Evolutionary conservation across 2,888 invertebrate genomes (phyloP).

Genomic region (Mythimna lalbum): DNA sequence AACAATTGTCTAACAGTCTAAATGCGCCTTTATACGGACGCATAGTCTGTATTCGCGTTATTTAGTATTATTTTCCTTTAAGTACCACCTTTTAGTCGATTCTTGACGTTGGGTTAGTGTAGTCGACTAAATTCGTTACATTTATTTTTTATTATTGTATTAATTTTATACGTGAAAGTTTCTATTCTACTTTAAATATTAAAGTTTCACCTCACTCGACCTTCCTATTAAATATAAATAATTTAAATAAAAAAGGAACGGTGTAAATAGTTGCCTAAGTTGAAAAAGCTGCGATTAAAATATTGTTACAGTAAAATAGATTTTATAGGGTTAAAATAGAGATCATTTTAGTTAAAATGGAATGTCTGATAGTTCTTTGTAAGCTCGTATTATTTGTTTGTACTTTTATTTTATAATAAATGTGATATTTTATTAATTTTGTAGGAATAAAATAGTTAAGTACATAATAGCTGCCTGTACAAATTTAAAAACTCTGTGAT

Average conservation of each 20-base stretch:
- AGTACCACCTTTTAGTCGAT: conserved; percentile 42
- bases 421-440: conserved; percentile 5
- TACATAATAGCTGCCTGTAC: conserved; percentile 22
- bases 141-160: conserved; percentile 11
- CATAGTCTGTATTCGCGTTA: conserved; percentile 21
- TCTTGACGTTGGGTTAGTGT: conserved; percentile 8
- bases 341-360: conserved; percentile 71
- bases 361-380: conserved; percentile 62
- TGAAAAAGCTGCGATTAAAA: conserved; percentile 66
- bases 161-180: conserved; percentile 27
- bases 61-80: conserved; percentile 26
- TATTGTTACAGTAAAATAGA: conserved; percentile 69
- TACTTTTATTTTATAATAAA: conserved; percentile 43
- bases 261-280: conserved; percentile 62
- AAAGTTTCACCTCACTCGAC: conserved; percentile 64
- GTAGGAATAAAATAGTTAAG: conserved; percentile 4
- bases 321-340: conserved; percentile 66
- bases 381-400: conserved; percentile 61
- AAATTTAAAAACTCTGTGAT: not conserved
- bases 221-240: conserved; percentile 67
- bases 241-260: conserved; percentile 63
- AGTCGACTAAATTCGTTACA: conserved; percentile 44
- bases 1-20: conserved; percentile 45
- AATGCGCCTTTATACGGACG: conserved; percentile 40
- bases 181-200: conserved; percentile 51